These are phyloP conservation scores for Crenichthys baileyi DNA, from an alignment of 2,797 vertebrate genomes.

Conservation along the genomic window DNA sequence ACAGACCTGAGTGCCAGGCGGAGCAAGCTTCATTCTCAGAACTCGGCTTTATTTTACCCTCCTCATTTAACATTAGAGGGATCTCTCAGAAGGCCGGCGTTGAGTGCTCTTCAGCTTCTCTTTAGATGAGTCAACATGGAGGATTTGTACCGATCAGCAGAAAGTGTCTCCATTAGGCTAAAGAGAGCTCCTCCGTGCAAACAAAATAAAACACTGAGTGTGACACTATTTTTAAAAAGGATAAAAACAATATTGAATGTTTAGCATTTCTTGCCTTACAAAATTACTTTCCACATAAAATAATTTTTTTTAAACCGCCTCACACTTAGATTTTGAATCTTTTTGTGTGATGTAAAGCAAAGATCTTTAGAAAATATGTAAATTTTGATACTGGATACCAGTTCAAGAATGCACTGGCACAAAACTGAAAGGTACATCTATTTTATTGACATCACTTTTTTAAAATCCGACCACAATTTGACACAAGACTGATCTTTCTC, in stretches of 20 bases:
- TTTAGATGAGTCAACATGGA: slow-evolving; percentile 64
- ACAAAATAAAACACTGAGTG: slow-evolving; percentile 10
- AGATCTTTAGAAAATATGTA: not conserved
- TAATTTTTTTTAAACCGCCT: not conserved
- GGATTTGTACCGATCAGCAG: slow-evolving; percentile 44
- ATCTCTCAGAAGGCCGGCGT: slow-evolving; percentile 52
- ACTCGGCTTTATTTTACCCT: slow-evolving; percentile 63
- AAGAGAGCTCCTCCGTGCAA: slow-evolving; percentile 28
- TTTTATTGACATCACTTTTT: not conserved
- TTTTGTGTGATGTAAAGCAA: not conserved
- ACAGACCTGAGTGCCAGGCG: slow-evolving; percentile 71
- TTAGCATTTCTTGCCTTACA: not conserved
- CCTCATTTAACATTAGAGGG: slow-evolving; percentile 58
- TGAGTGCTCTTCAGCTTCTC: slow-evolving; percentile 43
- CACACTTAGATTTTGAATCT: no score
- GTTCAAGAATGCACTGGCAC: not conserved
- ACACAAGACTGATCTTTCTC: not conserved
- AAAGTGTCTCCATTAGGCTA: slow-evolving; percentile 43
- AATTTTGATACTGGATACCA: no score
- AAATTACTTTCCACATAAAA: not conserved
- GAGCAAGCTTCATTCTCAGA: slow-evolving; percentile 62
- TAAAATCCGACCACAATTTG: not conserved
- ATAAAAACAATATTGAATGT: not conserved
- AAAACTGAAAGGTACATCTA: not conserved
- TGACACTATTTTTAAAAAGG: not conserved